These are phyloP conservation scores for Uropsilus gracilis DNA, from an alignment of 2,113 vertebrate genomes.

Conservation along the genomic window DNA sequence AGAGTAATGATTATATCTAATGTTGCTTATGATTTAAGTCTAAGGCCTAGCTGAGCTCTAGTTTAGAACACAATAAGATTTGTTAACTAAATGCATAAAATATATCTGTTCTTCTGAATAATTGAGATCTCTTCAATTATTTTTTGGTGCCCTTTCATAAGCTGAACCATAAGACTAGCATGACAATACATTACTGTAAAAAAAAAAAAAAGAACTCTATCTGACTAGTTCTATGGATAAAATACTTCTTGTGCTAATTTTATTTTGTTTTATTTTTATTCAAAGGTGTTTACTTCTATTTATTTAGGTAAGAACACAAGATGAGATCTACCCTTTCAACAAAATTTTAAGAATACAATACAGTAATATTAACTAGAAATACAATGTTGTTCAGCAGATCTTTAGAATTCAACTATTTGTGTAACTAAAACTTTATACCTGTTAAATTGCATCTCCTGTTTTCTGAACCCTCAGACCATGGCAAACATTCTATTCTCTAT, in stretches of 20 bases:
- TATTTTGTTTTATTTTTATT: slow-evolving; percentile 3
- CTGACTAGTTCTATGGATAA: background rate
- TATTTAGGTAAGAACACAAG: background rate
- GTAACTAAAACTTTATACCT: background rate
- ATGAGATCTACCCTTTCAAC: background rate
- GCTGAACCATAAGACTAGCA: background rate
- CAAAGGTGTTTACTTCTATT: background rate
- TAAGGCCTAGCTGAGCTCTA: background rate
- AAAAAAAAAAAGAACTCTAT: background rate
- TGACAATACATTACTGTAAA: background rate
- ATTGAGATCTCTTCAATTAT: background rate
- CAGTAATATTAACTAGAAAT: background rate
- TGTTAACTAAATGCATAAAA: background rate
- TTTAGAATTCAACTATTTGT: background rate
- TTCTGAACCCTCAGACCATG: background rate
- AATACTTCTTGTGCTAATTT: background rate
- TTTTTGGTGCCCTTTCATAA: background rate
- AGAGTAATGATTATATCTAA: slow-evolving; percentile 1
- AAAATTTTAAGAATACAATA: background rate
- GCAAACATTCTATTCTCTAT: background rate
- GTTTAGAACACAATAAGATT: background rate
- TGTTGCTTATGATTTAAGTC: slow-evolving; percentile 23
- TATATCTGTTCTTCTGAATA: background rate
- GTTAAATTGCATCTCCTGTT: background rate
- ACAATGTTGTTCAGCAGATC: background rate